phyloP scores from a whole-genome alignment of 2,888 invertebrate genomes.

The Phania funesta region DNA sequence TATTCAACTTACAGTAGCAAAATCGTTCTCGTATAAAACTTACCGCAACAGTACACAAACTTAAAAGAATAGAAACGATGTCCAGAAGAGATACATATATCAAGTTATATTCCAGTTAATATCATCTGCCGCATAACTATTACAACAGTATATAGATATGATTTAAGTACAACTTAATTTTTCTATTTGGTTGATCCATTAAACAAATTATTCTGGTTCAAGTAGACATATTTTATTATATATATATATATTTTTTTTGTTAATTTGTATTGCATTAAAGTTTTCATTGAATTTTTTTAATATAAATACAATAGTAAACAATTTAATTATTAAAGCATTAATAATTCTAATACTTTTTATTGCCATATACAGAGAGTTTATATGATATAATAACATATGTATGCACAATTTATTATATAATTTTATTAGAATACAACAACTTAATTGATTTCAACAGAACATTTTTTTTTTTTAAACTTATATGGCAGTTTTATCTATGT shows the following conservation, averaged over 20 bases:
- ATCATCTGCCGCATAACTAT: not conserved
- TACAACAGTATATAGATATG: not conserved
- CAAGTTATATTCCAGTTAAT: slow-evolving; percentile 5
- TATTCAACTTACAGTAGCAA: slow-evolving; percentile 39
- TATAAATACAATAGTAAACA: slow-evolving; percentile 54
- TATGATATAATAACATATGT: slow-evolving; percentile 22
- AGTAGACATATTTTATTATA: slow-evolving; percentile 52
- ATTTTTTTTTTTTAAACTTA: slow-evolving; percentile 6
- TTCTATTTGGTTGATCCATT: slow-evolving; percentile 54
- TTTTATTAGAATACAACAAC: slow-evolving; percentile 29
- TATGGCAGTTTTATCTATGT: slow-evolving; percentile 14
- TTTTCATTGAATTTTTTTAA: slow-evolving; percentile 31
- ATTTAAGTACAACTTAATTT: slow-evolving; percentile 11
- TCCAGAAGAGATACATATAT: not conserved
- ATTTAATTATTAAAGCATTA: slow-evolving; percentile 54
- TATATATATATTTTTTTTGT: not conserved
- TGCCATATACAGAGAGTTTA: slow-evolving; percentile 1
- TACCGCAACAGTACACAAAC: slow-evolving; percentile 32
- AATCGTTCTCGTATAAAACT: slow-evolving; percentile 36
- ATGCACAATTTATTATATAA: slow-evolving; percentile 24
- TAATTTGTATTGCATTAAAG: slow-evolving; percentile 26
- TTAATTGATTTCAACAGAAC: slow-evolving; percentile 17
- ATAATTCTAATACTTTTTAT: slow-evolving; percentile 33
- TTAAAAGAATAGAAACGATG: not conserved
- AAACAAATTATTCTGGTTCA: slow-evolving; percentile 62